phyloP scores from a whole-genome alignment of 2,113 vertebrate genomes.

The Pollachius pollachius region DNA sequence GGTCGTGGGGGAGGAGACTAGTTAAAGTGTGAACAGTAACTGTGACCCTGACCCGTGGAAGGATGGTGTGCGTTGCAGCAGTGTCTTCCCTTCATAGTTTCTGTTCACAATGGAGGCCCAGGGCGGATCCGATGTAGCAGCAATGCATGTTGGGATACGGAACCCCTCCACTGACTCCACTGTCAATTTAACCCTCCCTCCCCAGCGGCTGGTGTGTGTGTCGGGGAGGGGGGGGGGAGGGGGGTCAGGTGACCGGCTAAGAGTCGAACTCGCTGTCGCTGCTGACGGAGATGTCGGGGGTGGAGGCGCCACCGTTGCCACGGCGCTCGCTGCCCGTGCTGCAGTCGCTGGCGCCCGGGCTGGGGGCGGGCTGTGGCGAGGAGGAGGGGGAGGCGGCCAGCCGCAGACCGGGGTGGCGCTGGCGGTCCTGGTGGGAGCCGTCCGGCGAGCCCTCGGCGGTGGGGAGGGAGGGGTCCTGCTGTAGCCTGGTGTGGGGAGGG shows the following conservation, averaged over 20 bases:
- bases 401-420: constrained; percentile 26
- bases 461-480: constrained; percentile 67
- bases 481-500: constrained; percentile 52
- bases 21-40: too few species aligned
- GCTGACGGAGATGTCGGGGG: constrained; percentile 75
- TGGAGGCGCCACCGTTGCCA: constrained; percentile 55
- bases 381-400: constrained; percentile 34
- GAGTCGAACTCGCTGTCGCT: constrained; percentile 79
- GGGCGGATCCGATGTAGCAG: too few species aligned
- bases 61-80: too few species aligned
- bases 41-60: too few species aligned
- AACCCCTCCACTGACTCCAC: too few species aligned
- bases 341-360: constrained; percentile 72
- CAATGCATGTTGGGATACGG: too few species aligned
- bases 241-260: constrained; percentile 21
- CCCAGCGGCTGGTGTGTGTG: too few species aligned
- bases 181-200: too few species aligned
- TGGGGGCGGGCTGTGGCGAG: constrained; percentile 58
- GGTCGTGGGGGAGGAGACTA: too few species aligned
- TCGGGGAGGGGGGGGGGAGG: too few species aligned
- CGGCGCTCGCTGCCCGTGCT: constrained; percentile 62
- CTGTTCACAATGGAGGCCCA: too few species aligned
- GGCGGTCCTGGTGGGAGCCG: constrained; percentile 54
- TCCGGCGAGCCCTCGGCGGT: constrained; percentile 62
- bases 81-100: too few species aligned